These are phyloP conservation scores for Enteromius afrohamiltoni DNA, from an alignment of 2,797 vertebrate genomes.

Conservation along the genomic window DNA sequence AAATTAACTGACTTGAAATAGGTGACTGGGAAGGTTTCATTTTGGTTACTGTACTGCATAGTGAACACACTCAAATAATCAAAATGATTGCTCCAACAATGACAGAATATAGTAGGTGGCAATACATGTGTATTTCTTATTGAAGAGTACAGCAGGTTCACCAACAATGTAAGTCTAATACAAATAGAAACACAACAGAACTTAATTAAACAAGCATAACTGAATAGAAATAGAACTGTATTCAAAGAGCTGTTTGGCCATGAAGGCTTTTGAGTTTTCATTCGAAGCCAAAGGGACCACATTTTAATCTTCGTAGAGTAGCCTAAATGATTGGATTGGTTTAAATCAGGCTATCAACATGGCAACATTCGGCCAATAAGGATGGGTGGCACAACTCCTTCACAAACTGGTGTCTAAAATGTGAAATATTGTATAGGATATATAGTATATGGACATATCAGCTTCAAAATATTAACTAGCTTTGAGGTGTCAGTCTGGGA, in stretches of 20 bases:
- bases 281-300: not conserved
- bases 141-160: not conserved
- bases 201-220: not conserved
- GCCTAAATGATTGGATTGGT: not conserved
- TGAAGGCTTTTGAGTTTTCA: not conserved
- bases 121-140: not conserved
- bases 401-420: not conserved
- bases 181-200: not conserved
- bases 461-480: not conserved
- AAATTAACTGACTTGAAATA: not conserved
- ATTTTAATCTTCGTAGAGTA: not conserved
- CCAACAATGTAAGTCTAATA: not conserved
- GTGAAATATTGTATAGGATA: not conserved
- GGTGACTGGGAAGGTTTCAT: not conserved
- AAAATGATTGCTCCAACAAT: not conserved
- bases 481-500: not conserved
- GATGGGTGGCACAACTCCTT: not conserved
- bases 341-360: not conserved
- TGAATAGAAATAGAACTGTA: not conserved
- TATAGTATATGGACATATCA: not conserved
- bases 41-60: not conserved
- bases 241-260: not conserved
- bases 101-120: no score
- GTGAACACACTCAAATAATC: not conserved
- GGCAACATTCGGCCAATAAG: constrained; percentile 11